phyloP scores from a whole-genome alignment of 2,888 invertebrate genomes.

The Criorhina ranunculi region DNA sequence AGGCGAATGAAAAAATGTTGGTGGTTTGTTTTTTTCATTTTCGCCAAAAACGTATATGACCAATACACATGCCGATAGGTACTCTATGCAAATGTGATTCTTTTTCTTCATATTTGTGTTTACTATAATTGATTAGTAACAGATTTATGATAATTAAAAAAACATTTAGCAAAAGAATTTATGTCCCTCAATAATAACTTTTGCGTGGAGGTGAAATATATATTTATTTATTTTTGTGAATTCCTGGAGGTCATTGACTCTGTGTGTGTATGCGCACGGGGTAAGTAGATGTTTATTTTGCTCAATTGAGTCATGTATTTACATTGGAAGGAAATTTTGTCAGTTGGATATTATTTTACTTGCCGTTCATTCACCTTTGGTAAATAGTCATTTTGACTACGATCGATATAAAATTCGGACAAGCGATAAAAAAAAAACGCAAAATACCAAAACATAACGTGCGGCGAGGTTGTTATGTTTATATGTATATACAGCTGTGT shows the following conservation, averaged over 20 bases:
- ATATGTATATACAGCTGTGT: too few relatives aligned
- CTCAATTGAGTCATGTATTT: conserved; percentile 31
- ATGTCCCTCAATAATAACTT: conserved; percentile 26
- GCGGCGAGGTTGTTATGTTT: too few relatives aligned
- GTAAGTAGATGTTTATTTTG: conserved; percentile 26
- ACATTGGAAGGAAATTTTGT: conserved; percentile 37
- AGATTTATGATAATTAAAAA: conserved; percentile 50
- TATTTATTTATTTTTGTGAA: neutral
- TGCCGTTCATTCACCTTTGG: conserved; percentile 26
- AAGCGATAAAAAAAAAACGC: too few relatives aligned
- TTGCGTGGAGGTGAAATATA: conserved; percentile 28
- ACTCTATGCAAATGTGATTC: neutral
- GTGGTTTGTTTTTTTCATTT: conserved; percentile 11
- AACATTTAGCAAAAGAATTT: conserved; percentile 21
- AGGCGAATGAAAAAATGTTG: conserved; percentile 26
- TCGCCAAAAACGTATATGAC: conserved; percentile 28
- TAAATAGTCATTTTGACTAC: neutral
- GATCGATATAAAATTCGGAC: too few relatives aligned
- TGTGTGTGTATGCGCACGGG: neutral
- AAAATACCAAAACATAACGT: too few relatives aligned
- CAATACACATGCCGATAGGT: neutral
- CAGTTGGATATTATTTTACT: conserved; percentile 13
- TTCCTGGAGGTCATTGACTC: conserved; percentile 46
- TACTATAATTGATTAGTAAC: conserved; percentile 43
- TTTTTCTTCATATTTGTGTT: neutral